Conservation (phyloP, 2,888 invertebrate genomes). For the Drosophila merina region DNA sequence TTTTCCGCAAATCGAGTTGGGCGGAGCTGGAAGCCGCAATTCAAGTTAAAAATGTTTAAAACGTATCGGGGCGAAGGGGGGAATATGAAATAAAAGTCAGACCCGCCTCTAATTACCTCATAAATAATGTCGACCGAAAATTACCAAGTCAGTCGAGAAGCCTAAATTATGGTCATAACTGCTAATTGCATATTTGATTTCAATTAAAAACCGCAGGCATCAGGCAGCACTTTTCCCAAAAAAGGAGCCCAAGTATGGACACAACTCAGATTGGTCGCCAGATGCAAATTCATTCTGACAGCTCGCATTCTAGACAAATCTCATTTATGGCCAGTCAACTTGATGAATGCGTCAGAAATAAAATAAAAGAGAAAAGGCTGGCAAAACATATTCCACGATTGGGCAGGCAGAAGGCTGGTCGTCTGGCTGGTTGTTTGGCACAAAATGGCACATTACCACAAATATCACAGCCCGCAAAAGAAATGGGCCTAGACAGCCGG, state of each 20-base stretch:
- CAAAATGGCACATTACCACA: conserved; percentile 57
- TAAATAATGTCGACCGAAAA: conserved; percentile 54
- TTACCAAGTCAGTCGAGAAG: conserved; percentile 10
- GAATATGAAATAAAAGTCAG: conserved; percentile 21
- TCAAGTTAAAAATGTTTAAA: conserved; percentile 30
- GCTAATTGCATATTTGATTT: conserved; percentile 73
- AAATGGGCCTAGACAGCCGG: conserved; percentile 6
- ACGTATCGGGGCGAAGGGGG: conserved; percentile 4
- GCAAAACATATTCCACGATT: conserved; percentile 54
- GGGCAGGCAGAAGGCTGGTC: conserved; percentile 26
- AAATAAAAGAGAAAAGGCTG: conserved; percentile 1
- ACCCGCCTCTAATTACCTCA: conserved; percentile 61
- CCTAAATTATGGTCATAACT: conserved; percentile 40
- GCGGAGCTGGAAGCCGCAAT: conserved; percentile 11
- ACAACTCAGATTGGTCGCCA: conserved; percentile 19
- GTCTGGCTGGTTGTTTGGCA: conserved; percentile 10
- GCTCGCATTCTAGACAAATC: conserved; percentile 44
- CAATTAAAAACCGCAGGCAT: conserved; percentile 49
- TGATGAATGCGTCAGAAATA: conserved; percentile 59
- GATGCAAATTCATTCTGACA: conserved; percentile 67
- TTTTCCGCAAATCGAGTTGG: background rate
- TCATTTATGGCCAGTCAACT: conserved; percentile 57
- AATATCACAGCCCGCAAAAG: conserved; percentile 20
- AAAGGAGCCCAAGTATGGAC: conserved; percentile 3
- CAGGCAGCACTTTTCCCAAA: background rate